phyloP scores from a whole-genome alignment of 2,113 vertebrate genomes.

The Tetrao urogallus region DNA sequence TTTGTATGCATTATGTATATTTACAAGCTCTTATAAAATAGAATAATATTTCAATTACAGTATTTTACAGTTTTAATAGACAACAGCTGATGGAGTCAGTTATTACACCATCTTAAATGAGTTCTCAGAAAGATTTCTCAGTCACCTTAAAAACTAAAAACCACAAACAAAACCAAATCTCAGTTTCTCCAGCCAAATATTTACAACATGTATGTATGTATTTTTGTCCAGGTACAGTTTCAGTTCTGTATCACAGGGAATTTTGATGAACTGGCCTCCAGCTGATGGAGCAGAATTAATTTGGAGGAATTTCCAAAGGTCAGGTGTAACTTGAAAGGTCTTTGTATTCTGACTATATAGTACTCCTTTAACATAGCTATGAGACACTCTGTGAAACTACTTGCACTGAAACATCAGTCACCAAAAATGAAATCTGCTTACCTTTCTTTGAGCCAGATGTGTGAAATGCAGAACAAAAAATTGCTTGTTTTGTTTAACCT shows the following conservation, averaged over 20 bases:
- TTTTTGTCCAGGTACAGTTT: not conserved
- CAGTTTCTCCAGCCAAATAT: slow-evolving; percentile 11
- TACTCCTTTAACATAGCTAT: not conserved
- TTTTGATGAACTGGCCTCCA: not conserved
- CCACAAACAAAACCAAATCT: not conserved
- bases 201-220: not conserved
- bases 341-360: not conserved
- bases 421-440: not conserved
- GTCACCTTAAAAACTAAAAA: slow-evolving; percentile 21
- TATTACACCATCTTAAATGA: not conserved
- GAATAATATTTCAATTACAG: slow-evolving; percentile 35
- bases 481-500: not conserved
- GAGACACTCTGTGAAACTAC: not conserved
- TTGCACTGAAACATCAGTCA: not conserved
- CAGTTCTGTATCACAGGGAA: not conserved
- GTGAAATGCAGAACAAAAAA: not conserved
- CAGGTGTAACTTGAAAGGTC: not conserved
- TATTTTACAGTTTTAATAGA: slow-evolving; percentile 41
- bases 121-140: slow-evolving; percentile 29
- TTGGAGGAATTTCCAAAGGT: not conserved
- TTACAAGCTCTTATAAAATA: slow-evolving; percentile 23
- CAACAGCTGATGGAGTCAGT: not conserved
- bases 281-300: slow-evolving; percentile 4
- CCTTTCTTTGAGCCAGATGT: not conserved
- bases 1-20: slow-evolving; percentile 4